Evolutionary conservation across 2,888 invertebrate species (phyloP), one percentile per base, ranked within the genome.

Genomic region (Cerastis rubricosa): DNA sequence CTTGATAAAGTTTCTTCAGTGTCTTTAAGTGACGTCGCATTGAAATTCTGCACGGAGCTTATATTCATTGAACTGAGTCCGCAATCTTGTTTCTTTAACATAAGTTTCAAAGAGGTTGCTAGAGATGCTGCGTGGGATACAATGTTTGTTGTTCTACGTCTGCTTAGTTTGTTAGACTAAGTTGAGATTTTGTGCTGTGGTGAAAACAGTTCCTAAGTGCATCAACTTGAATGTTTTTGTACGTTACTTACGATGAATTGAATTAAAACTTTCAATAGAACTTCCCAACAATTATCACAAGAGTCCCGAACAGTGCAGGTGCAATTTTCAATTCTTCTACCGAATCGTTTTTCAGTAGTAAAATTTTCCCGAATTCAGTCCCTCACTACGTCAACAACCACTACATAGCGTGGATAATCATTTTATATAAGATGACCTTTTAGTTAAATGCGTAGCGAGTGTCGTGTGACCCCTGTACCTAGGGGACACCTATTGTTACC

Each of bases 1-100:
- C 81, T 81, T 81, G 78, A 82, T 89, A 82, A 89, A 89, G 81
- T 82, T 82, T 78, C 80, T 71, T 85, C 85, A 85, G 81, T 84
- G 81, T 85, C 61, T 87, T 74, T 64, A 83, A 85, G 84, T 84
- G 88, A 85, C 78, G 72, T 81, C 83, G 75, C 84, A 87, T 89
- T 89, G 86, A 84, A 85, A 89, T 88, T 87, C 87, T 83, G 76
- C 49, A 73, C 68, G 80, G 78, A 81, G 83, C 80, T 78, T 84
- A 83, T 86, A 83, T 78, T 86, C 85, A 89, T 74, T 87, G 87
- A 86, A 84, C 86, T 84, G 87, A 73, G 68, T 74, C 76, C 79
- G 77, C 81, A 85, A 82, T 87, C 85, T 83, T 85, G 74, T 80
- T 88, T 79, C 76, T 86, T 86, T 78, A 76, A 84, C 78, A 80